Base-by-base conservation (phyloP, 1,140 invertebrate species). In the Armadillidium nasatum region DNA sequence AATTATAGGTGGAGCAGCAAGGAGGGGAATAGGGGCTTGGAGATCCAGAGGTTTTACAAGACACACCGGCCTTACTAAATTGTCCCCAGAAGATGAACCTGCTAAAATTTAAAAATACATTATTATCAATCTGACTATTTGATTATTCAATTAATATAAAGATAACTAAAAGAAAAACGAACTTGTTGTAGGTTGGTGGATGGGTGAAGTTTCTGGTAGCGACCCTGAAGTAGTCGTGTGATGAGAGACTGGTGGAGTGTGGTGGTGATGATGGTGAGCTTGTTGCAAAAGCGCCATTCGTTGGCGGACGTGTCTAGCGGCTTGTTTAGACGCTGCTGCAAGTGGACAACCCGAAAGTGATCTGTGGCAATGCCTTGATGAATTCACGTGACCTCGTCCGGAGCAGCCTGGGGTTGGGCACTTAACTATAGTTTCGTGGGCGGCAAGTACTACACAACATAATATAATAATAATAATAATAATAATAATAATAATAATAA, bases 401-500 rank as follows among this genome's bases (percentile, higher is more conserved):
- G 94, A 96, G 88, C 96, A 98, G 83, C 95, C 95, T 82, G 94
- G 94, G 80, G 95, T 98, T 72, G 96, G 95, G 87, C 96, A 98
- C 93, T 97, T 97, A 86, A 97, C 89, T 86, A 97, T 96, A 84
- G 94, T 96, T 89, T 97, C 95, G 90, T 98, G 95, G 89, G 97
- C 90, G 84, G 96, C 95, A 88, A 98, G 90, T 88, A 98, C 96
- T 96, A 88, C 82, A 88, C 87, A 83, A 84, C 85, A 71, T 84
- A 86, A 77, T 33, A 33, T 33, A 33, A 33, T 33, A 33, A 33
- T 33, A 33, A 33, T 33, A 33, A 33, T 33, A 33, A 33, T 33
- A 33, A 33, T 33, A 33, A 33, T 33, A 33, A 33, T 33, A 33
- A 33, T 33, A 33, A 33, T 33, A 33, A 33, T 33, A 33, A 33